Percentiles rank a stretch among this genome's conserved stretches.
phyloP scores from a whole-genome alignment of 2,113 vertebrate genomes.

The Scomber japonicus region DNA sequence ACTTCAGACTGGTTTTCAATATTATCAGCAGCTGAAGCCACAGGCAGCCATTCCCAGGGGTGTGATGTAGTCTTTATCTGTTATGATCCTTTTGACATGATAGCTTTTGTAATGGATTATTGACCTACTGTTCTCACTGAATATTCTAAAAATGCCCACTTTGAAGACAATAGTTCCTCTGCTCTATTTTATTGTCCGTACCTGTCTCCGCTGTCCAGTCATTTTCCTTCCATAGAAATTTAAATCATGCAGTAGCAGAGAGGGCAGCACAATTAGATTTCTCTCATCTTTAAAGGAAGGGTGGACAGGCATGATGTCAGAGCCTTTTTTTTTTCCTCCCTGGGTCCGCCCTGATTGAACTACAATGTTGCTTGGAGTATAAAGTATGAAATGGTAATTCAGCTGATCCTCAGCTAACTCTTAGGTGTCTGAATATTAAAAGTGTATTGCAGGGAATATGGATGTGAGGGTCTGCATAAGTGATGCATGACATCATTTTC shows the following conservation, averaged over 20 bases:
- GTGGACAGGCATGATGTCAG: constrained; percentile 42
- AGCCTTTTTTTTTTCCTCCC: constrained; percentile 29
- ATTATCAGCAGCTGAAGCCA: constrained; percentile 48
- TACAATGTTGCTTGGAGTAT: constrained; percentile 53
- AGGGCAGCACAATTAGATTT: constrained; percentile 55
- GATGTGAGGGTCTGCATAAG: constrained; percentile 70
- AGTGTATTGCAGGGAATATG: constrained; percentile 69
- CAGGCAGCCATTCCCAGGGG: constrained; percentile 38
- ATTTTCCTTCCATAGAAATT: constrained; percentile 49
- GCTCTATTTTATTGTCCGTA: constrained; percentile 39
- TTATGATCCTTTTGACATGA: constrained; percentile 68
- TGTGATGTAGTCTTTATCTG: constrained; percentile 52
- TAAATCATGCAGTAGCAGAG: constrained; percentile 45
- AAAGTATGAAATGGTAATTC: constrained; percentile 73
- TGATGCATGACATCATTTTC: constrained; percentile 83
- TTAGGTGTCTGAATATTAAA: constrained; percentile 75
- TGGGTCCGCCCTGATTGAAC: constrained; percentile 53
- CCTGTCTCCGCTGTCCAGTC: constrained; percentile 21
- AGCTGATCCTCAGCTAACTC: constrained; percentile 59
- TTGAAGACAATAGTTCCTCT: constrained; percentile 42
- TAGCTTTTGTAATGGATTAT: constrained; percentile 63
- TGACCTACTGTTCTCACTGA: constrained; percentile 58
- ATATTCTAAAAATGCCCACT: constrained; percentile 55
- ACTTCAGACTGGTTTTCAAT: constrained; percentile 67
- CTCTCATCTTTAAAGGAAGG: constrained; percentile 59